Conservation (phyloP, 1,140 invertebrate species). For the Ceratosolen solmsi region DNA sequence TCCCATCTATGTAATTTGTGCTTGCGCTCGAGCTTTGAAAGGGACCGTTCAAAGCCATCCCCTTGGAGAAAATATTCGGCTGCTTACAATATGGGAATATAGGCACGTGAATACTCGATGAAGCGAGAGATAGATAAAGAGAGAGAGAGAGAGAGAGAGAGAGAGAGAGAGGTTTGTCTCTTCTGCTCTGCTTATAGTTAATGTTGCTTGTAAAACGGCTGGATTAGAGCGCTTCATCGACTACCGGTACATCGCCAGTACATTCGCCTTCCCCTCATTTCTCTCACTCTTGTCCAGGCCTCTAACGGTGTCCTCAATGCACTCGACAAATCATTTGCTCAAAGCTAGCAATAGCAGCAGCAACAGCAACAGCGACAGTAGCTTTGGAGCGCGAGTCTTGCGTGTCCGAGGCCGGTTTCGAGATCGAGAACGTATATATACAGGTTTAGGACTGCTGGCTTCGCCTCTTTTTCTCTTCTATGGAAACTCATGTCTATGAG, state of each 20-base stretch:
- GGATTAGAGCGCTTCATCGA: slow-evolving; percentile 60
- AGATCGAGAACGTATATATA: slow-evolving; percentile 17
- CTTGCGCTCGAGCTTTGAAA: not conserved
- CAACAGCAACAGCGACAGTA: not conserved
- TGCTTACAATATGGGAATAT: too few relatives aligned
- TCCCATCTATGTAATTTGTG: not conserved
- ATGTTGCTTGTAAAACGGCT: too few relatives aligned
- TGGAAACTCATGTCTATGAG: not conserved
- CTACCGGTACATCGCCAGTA: slow-evolving; percentile 59
- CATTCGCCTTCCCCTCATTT: slow-evolving; percentile 50
- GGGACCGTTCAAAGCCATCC: too few relatives aligned
- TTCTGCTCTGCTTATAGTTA: too few relatives aligned
- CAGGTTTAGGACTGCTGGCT: not conserved
- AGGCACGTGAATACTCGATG: too few relatives aligned
- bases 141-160: too few relatives aligned
- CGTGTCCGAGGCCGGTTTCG: slow-evolving; percentile 41
- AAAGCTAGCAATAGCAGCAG: slow-evolving; percentile 18
- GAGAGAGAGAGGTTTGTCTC: too few relatives aligned
- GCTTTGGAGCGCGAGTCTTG: not conserved
- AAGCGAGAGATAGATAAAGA: too few relatives aligned
- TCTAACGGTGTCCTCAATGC: slow-evolving; percentile 62
- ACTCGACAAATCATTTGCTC: slow-evolving; percentile 61
- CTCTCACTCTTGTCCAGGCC: slow-evolving; percentile 52
- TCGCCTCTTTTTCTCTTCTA: slow-evolving; percentile 9
- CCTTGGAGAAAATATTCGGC: too few relatives aligned